Base-by-base conservation (phyloP, 2,113 vertebrate genomes). In the Galemys pyrenaicus region DNA sequence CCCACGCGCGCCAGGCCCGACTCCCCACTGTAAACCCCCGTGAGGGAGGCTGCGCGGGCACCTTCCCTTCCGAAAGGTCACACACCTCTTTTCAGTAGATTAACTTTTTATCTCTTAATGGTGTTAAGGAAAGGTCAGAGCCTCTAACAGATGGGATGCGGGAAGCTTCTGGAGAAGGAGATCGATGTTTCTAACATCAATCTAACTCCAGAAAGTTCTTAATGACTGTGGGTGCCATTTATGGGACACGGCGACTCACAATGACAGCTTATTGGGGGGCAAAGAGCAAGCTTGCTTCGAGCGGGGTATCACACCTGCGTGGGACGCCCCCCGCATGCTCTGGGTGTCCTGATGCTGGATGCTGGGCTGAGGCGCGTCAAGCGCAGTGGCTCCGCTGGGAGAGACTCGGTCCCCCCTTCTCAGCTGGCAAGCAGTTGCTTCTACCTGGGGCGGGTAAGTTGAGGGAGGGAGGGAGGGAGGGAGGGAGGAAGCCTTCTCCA, bases 91-190 rank as follows among this genome's bases (percentile, higher is more conserved):
- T 98, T 98, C 98, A 98, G 98, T 98, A 98, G 98, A 98, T 98
- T 98, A 98, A 98, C 97, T 98, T 98, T 99, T 99, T 98, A 98
- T 98, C 98, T 98, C 98, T 98, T 98, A 98, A 99, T 98, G 98
- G 97, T 98, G 98, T 98, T 98, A 97, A 97, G 97, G 96, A 98
- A 98, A 98, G 97, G 97, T 98, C 98, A 98, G 97, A 97, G 98
- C 98, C 98, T 98, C 98, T 98, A 98, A 97, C 97, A 97, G 98
- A 98, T 96, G 97, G 97, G 97, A 97, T 98, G 98, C 97, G 92
- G 97, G 97, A 98, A 97, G 97, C 95, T 97, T 98, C 98, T 98
- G 95, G 96, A 96, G 98, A 98, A 92, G 93, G 97, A 98, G 97
- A 98, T 97, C 98, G 97, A 97, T 97, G 96, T 97, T 95, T 97